phyloP scores from a whole-genome alignment of 2,113 vertebrate species.

The Apteryx owenii region DNA sequence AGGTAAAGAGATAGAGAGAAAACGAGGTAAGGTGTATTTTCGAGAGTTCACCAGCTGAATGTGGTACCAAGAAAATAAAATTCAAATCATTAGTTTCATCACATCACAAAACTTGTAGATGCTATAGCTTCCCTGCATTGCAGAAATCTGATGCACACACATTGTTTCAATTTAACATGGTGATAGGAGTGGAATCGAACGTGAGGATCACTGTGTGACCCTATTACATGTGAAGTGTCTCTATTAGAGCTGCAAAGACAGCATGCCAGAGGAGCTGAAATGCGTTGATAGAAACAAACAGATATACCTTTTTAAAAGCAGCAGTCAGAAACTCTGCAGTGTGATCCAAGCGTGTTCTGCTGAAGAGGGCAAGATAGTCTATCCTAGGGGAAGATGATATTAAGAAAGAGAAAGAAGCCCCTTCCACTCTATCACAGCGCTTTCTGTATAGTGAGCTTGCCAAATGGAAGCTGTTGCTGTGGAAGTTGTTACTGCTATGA shows the following conservation, averaged over 20 bases:
- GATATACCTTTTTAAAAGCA: conserved; percentile 60
- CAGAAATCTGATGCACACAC: conserved; percentile 37
- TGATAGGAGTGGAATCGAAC: conserved; percentile 45
- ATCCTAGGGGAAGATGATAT: conserved; percentile 65
- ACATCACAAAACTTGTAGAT: conserved; percentile 12
- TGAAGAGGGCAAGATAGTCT: conserved; percentile 55
- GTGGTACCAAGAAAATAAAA: conserved; percentile 38
- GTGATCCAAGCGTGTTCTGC: conserved; percentile 52
- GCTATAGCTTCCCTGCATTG: conserved; percentile 20
- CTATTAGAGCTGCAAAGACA: conserved; percentile 65
- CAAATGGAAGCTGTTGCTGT: conserved; percentile 44
- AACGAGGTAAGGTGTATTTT: conserved; percentile 49
- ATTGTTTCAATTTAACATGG: conserved; percentile 65
- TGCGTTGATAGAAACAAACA: conserved; percentile 62
- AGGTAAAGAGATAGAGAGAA: conserved; percentile 39
- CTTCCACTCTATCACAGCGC: conserved; percentile 21
- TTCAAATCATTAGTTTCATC: conserved; percentile 32
- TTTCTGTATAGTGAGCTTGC: conserved; percentile 17
- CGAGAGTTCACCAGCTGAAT: conserved; percentile 28
- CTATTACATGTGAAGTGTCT: conserved; percentile 66
- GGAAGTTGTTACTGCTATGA: conserved; percentile 56
- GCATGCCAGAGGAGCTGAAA: conserved; percentile 71
- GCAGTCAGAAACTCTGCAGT: conserved; percentile 54
- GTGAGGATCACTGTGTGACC: conserved; percentile 68
- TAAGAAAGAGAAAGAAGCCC: conserved; percentile 55